Conservation (phyloP, 2,888 invertebrate genomes). For the Megamerina dolium region DNA sequence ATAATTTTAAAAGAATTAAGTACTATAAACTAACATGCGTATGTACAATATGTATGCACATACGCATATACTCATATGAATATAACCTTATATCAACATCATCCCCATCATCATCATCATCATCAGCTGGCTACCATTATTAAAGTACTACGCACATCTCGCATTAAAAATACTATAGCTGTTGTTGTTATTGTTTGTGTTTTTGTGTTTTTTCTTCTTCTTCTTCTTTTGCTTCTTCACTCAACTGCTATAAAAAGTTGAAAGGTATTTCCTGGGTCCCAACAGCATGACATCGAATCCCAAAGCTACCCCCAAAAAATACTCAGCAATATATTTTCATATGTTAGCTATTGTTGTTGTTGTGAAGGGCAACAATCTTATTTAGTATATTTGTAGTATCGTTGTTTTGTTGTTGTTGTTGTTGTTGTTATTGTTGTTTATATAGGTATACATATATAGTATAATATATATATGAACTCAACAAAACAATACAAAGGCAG, state of each 20-base stretch:
- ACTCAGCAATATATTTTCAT: background rate
- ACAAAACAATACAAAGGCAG: too few species aligned
- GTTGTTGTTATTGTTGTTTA: background rate
- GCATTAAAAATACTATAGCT: background rate
- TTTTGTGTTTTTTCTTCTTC: too few species aligned
- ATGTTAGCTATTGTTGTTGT: background rate
- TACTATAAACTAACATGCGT: too few species aligned
- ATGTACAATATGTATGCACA: too few species aligned
- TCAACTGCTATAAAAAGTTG: too few species aligned
- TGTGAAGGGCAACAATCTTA: background rate
- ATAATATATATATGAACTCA: too few species aligned
- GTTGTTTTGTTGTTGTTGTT: background rate
- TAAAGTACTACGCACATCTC: background rate
- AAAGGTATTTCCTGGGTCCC: conserved; percentile 48
- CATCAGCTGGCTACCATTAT: background rate
- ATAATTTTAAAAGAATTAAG: too few species aligned
- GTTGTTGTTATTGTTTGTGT: background rate
- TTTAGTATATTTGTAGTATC: background rate
- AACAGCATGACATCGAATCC: conserved; percentile 50
- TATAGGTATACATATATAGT: too few species aligned
- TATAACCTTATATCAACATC: background rate
- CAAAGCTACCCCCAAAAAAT: conserved; percentile 41
- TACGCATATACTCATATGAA: background rate
- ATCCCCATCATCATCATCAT: background rate
- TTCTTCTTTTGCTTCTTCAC: too few species aligned